Evolutionary conservation across 2,888 invertebrate genomes (phyloP).

Genomic region (Cephus runcator): DNA sequence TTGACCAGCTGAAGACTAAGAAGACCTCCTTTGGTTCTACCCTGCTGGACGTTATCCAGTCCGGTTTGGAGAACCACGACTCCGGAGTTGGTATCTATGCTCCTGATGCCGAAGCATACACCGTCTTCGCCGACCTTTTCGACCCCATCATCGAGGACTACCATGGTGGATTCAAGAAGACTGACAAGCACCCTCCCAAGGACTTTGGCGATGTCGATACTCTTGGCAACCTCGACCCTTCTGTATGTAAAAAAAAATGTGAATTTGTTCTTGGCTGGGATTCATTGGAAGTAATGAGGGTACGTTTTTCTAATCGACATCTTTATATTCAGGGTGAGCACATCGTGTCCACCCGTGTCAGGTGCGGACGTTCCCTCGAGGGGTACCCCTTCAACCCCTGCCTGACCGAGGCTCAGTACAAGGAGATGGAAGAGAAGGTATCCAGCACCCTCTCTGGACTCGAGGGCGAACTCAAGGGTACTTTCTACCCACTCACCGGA

Average conservation of each 20-base stretch:
- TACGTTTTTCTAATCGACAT: neutral
- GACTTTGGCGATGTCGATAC: conserved; percentile 94
- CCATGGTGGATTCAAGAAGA: conserved; percentile 94
- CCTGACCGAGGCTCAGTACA: conserved; percentile 95
- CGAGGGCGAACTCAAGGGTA: conserved; percentile 91
- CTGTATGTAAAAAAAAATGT: conserved; percentile 60
- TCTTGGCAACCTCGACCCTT: conserved; percentile 93
- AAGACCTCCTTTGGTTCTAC: conserved; percentile 95
- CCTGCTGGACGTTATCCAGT: conserved; percentile 93
- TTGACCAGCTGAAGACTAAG: conserved; percentile 91
- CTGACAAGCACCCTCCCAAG: conserved; percentile 92
- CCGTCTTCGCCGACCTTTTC: conserved; percentile 90
- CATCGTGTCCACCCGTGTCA: conserved; percentile 95
- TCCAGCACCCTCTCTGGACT: conserved; percentile 83
- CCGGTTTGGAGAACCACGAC: conserved; percentile 95
- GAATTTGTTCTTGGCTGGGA: neutral
- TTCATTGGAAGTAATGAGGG: neutral
- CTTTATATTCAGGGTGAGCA: conserved; percentile 73
- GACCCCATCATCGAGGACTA: conserved; percentile 98
- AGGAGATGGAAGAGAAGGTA: conserved; percentile 95
- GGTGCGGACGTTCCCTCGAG: conserved; percentile 94
- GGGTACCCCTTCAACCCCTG: conserved; percentile 99
- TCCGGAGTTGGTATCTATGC: conserved; percentile 98
- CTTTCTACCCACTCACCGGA: conserved; percentile 94
- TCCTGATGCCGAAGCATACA: conserved; percentile 96